Conservation (phyloP, 2,888 invertebrate species). For the Amphipyra berbera region DNA sequence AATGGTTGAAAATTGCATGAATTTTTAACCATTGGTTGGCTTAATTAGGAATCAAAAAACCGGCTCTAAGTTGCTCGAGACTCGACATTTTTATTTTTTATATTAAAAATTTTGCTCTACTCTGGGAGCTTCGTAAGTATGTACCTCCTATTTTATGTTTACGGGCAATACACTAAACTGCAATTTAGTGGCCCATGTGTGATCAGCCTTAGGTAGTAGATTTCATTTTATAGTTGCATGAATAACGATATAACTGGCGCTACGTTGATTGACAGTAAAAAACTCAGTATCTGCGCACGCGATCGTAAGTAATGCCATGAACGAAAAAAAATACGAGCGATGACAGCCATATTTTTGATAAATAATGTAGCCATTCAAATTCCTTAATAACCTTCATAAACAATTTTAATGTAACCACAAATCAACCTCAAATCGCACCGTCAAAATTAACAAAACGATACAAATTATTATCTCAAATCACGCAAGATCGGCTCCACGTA, state of each 20-base stretch:
- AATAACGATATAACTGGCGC: slow-evolving; percentile 4
- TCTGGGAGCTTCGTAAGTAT: no score
- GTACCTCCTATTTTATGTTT: no score
- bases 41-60: no score
- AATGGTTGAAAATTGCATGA: no score
- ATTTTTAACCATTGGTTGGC: no score
- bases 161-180: no score
- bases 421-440: slow-evolving; percentile 7
- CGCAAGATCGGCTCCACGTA: slow-evolving; percentile 62
- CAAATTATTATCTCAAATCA: slow-evolving; percentile 41
- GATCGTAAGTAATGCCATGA: slow-evolving; percentile 8
- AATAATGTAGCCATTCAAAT: slow-evolving; percentile 9
- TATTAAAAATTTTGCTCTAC: no score
- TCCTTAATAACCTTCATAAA: slow-evolving; percentile 25
- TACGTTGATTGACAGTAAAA: slow-evolving; percentile 38
- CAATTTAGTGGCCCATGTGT: no score
- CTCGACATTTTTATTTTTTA: no score
- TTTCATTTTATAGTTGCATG: slow-evolving; percentile 25
- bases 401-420: slow-evolving; percentile 18
- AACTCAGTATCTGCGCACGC: slow-evolving; percentile 20
- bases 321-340: slow-evolving; percentile 5
- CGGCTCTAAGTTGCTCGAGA: no score
- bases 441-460: slow-evolving; percentile 52
- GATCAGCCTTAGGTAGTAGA: background rate
- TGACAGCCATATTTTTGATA: slow-evolving; percentile 14